Evolutionary conservation across 2,888 invertebrate genomes (phyloP), one percentile per base, ranked within the genome.

Genomic region (Dolichopus griseipennis): DNA sequence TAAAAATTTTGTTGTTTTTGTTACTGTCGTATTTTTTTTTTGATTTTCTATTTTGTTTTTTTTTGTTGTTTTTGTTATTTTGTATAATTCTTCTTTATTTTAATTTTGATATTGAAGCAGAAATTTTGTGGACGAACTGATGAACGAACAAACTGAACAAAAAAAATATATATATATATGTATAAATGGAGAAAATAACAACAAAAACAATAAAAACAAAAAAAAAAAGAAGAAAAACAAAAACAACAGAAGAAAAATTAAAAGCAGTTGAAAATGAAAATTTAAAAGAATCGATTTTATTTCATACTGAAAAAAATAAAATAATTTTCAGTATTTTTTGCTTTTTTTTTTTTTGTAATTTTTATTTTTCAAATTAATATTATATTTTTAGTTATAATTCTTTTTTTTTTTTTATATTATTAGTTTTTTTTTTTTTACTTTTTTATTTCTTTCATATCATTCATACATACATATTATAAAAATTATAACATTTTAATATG

Each of bases 281-380:
- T 52, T 52, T 52, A 52, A 52, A 52, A 52, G 52, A 52, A 52
- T 52, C 52, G 52, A 52, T 52, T 52, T 52, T 52, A 52, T 52
- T 52, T 52, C 27, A 27, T 27, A 27, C 27, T 27, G 27, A 27
- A 27, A 27, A n/a, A 27, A 27, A 27, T 27, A 27, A 27, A 27
- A 27, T 27, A 27, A 27, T 27, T 27, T 27, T 27, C 27, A 27
- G 27, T 27, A 27, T 27, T 27, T 27, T 27, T 27, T n/a, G n/a
- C n/a, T n/a, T n/a, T n/a, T n/a, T n/a, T n/a, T n/a, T n/a, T n/a
- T n/a, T n/a, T n/a, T n/a, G n/a, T n/a, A n/a, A n/a, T n/a, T 27
- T 27, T 27, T 27, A 27, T 27, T 27, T 27, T 27, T 27, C 5
- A 27, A 27, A 27, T 27, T 27, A 27, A 27, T 27, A 27, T 27